Evolutionary conservation across 2,888 invertebrate species (phyloP), one percentile per base, ranked within the genome.

Genomic region (Mimachlamys varia): DNA sequence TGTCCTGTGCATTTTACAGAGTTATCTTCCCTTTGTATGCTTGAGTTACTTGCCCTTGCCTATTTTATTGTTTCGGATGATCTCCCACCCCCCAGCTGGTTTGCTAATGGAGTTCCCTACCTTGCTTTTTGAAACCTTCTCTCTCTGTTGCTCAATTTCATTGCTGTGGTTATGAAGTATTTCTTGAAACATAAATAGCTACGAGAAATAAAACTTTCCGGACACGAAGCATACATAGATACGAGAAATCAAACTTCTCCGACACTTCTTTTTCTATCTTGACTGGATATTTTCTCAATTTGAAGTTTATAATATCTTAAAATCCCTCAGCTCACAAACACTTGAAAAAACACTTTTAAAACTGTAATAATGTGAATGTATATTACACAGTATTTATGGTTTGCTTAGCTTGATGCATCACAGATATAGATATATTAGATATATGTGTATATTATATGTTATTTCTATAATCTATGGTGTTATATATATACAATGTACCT

Each of bases 391-490:
- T 76, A 76, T 76, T 22, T 7, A 76, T 33, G 76, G 76, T 22
- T 76, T 76, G 76, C 76, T 76, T 76, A 33, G 76, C 76, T 76
- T 76, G 33, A 22, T 76, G 76, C 76, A 76, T 76, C 15, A 33
- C 5, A 76, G 27, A 76, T 76, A 76, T 76, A 19, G 12, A 33
- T 33, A 76, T 33, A 27, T 76, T 76, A 27, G 4, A 55, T n/a
- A 17, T 76, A 76, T 7, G 27, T 76, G 33, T 12, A 76, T 76
- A 10, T 5, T 53, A 19, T 7, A 33, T 76, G 22, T 33, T 76
- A 76, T 33, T 3, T 76, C 27, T 76, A 76, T 27, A 44, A 33
- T 12, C 33, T 33, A 76, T 27, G 13, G 33, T 76, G 62, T 1
- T 2, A 17, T 10, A 53, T 53, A 53, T 53, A 53, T 10, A 2